Evolutionary conservation across 2,888 invertebrate genomes (phyloP).

Genomic region (Electrophaes corylata): DNA sequence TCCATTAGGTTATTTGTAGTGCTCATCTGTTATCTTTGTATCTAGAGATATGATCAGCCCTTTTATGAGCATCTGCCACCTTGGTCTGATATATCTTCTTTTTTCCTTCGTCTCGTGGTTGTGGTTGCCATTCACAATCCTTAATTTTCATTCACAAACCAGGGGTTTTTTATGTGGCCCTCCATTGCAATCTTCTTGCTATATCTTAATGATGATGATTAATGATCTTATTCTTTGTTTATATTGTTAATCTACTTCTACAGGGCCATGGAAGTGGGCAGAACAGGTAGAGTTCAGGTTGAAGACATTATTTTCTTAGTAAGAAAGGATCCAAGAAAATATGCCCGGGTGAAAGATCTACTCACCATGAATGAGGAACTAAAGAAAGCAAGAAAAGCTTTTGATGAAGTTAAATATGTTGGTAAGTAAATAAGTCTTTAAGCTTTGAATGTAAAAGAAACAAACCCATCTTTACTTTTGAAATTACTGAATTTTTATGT

Average conservation of each 20-base stretch:
- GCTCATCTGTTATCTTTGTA: no score
- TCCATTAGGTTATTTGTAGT: no score
- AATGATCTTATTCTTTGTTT: no score
- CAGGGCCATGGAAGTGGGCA: constrained; percentile 98
- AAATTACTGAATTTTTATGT: background rate
- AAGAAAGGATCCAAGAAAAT: constrained; percentile 97
- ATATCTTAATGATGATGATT: no score
- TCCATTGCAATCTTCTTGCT: no score
- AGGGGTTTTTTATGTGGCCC: no score
- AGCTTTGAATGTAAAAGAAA: constrained; percentile 5
- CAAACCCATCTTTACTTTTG: background rate
- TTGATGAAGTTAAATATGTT: constrained; percentile 99
- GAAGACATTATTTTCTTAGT: constrained; percentile 99
- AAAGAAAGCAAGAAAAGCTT: constrained; percentile 99
- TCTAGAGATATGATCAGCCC: no score
- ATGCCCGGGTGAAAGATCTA: constrained; percentile 98
- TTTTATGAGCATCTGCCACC: no score
- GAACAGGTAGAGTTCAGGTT: constrained; percentile 98
- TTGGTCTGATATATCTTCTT: no score
- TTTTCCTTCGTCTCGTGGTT: no score
- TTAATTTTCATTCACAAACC: no score
- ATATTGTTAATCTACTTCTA: constrained; percentile 35
- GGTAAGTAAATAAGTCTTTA: constrained; percentile 81
- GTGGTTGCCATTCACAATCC: no score
- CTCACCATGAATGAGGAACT: constrained; percentile 99